Conservation (phyloP, 2,113 vertebrate genomes). For the Paramormyrops kingsleyae region DNA sequence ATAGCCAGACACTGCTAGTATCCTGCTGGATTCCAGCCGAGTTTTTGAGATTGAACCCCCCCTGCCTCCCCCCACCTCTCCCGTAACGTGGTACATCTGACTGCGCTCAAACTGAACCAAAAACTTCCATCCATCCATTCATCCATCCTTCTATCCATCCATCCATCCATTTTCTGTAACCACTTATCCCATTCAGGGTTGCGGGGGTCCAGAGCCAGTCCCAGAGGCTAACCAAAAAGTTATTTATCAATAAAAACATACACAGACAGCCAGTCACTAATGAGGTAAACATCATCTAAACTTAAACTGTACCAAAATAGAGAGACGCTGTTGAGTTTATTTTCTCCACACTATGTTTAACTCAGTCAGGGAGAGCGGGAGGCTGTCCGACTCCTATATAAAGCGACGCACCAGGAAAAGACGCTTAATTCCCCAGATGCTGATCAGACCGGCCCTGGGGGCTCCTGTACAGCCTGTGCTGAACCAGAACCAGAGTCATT, state of each 20-base stretch:
- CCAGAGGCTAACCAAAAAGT: neutral
- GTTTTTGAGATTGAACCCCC: neutral
- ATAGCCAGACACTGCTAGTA: neutral
- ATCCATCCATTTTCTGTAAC: neutral
- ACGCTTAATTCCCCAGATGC: neutral
- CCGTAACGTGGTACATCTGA: neutral
- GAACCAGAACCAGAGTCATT: neutral
- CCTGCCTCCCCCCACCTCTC: neutral
- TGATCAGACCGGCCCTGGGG: neutral
- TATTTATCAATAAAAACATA: neutral
- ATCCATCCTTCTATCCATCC: neutral
- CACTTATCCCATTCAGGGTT: neutral
- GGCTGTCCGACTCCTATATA: neutral
- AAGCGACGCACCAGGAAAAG: neutral
- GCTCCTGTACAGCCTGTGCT: neutral
- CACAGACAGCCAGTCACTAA: conserved; percentile 7
- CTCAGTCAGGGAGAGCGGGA: neutral
- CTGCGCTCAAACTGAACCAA: neutral
- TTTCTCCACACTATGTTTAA: neutral
- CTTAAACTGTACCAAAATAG: neutral
- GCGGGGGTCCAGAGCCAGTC: neutral
- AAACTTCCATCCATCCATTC: neutral
- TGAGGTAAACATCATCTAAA: neutral
- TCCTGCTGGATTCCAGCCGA: neutral
- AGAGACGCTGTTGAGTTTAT: neutral